These are phyloP conservation scores for Drosophila maculinotata DNA, from an alignment of 2,888 invertebrate species.

Conservation along the genomic window DNA sequence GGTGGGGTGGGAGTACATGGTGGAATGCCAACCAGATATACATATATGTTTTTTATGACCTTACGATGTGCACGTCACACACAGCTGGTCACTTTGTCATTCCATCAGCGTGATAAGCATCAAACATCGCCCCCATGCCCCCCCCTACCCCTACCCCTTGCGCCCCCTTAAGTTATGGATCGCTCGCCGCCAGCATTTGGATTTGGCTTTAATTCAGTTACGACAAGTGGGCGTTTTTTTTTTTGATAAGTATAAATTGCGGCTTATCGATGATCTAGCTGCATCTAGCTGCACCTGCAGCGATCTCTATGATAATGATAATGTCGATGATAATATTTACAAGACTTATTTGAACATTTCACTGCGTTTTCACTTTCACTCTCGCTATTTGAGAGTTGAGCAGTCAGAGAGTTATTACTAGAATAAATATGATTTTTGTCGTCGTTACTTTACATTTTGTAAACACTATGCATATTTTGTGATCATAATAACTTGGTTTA, in stretches of 20 bases:
- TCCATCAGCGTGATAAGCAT: slow-evolving; percentile 72
- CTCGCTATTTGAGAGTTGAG: neutral
- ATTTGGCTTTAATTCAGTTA: slow-evolving; percentile 23
- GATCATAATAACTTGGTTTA: neutral
- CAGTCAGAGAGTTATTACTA: slow-evolving; percentile 1
- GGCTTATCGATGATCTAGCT: slow-evolving; percentile 59
- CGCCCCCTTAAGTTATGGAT: slow-evolving; percentile 31
- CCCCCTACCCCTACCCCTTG: neutral
- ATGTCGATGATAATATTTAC: slow-evolving; percentile 24
- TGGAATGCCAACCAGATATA: slow-evolving; percentile 39
- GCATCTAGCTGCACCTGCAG: slow-evolving; percentile 17
- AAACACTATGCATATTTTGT: neutral
- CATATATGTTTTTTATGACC: slow-evolving; percentile 44
- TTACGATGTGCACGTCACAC: slow-evolving; percentile 39
- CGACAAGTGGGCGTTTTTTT: slow-evolving; percentile 55
- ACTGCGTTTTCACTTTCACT: slow-evolving; percentile 46
- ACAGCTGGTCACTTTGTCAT: slow-evolving; percentile 63
- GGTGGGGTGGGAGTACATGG: slow-evolving; percentile 3
- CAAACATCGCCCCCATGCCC: slow-evolving; percentile 49
- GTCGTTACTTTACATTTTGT: neutral
- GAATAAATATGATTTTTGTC: neutral
- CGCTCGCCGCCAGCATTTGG: slow-evolving; percentile 43
- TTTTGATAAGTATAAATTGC: slow-evolving; percentile 70
- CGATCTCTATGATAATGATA: slow-evolving; percentile 43
- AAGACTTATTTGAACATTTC: neutral